These are phyloP conservation scores for Epicampocera succincta DNA, from an alignment of 2,888 invertebrate species.

Conservation along the genomic window DNA sequence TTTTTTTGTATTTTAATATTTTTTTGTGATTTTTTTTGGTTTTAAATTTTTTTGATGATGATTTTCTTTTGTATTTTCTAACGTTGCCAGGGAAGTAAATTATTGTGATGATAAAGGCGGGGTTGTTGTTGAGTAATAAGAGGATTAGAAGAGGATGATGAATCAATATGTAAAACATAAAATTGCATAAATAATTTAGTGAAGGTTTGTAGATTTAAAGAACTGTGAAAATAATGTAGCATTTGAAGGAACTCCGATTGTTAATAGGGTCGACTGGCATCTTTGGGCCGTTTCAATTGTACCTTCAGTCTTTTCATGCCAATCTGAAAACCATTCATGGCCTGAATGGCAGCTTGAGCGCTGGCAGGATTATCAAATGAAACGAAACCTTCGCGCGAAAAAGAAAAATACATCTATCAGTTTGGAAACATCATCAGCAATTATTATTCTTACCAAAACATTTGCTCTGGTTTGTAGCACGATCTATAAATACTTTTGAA, in stretches of 20 bases:
- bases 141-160: conserved; percentile 56
- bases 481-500: conserved; percentile 99
- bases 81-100: conserved; percentile 69
- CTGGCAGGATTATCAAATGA: conserved; percentile 99
- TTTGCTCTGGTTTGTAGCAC: conserved; percentile 99
- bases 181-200: conserved; percentile 69
- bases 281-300: conserved; percentile 99
- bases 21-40: conserved; percentile 59
- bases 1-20: conserved; percentile 48
- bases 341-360: conserved; percentile 99
- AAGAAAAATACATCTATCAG: not conserved
- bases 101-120: conserved; percentile 67
- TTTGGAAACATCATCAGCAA: not conserved
- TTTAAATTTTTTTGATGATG: conserved; percentile 54
- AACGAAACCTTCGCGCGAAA: conserved; percentile 91
- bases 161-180: conserved; percentile 68
- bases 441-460: conserved; percentile 94
- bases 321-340: conserved; percentile 99
- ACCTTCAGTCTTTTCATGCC: conserved; percentile 99
- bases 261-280: conserved; percentile 99
- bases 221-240: conserved; percentile 74
- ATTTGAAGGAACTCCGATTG: conserved; percentile 83
- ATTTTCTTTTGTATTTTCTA: conserved; percentile 54
- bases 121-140: conserved; percentile 62
- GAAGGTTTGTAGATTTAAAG: conserved; percentile 66